Conservation (phyloP, 2,113 vertebrate species). For the Xerus inauris region DNA sequence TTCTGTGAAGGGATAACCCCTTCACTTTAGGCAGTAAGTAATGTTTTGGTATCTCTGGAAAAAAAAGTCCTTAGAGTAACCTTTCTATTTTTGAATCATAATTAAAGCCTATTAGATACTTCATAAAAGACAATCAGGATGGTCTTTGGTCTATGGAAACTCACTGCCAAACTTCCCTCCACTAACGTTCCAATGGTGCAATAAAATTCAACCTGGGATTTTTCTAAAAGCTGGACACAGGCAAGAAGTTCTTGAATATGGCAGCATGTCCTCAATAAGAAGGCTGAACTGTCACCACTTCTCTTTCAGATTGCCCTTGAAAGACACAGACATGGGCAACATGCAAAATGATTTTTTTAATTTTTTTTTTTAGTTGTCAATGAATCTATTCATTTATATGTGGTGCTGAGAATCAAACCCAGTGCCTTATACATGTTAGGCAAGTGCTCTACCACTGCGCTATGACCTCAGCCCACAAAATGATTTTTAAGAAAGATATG, state of each 20-base stretch:
- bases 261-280: background rate
- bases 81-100: constrained; percentile 48
- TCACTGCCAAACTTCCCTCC: background rate
- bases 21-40: background rate
- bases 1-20: background rate
- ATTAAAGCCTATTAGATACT: constrained; percentile 15
- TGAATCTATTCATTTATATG: too few species aligned
- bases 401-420: too few species aligned
- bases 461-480: too few species aligned
- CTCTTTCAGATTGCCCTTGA: background rate
- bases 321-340: background rate
- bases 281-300: background rate
- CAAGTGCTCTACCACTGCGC: too few species aligned
- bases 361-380: too few species aligned
- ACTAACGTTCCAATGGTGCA: background rate
- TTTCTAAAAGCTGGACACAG: constrained; percentile 15
- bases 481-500: background rate
- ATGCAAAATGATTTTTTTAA: background rate
- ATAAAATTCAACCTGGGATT: constrained; percentile 7
- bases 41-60: constrained; percentile 43
- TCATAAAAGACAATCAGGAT: background rate
- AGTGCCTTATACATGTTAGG: too few species aligned
- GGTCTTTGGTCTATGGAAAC: background rate
- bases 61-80: background rate
- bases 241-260: constrained; percentile 5